Percentiles rank a stretch among this genome's conserved stretches.
phyloP scores from a whole-genome alignment of 2,888 invertebrate genomes.

The Tholera decimalis region DNA sequence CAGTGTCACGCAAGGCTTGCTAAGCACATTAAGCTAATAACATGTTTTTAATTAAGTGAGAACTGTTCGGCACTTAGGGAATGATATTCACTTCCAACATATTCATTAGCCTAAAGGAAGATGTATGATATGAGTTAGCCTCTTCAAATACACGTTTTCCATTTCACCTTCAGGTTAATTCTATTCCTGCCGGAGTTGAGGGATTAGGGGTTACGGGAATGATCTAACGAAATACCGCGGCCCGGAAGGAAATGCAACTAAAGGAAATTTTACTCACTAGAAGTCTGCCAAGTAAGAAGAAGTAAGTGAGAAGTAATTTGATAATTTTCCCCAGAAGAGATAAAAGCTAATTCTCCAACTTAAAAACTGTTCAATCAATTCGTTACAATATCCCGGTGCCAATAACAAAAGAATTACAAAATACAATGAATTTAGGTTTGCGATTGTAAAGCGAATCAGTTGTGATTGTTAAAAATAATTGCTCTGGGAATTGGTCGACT shows the following conservation, averaged over 20 bases:
- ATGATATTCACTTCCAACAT: neutral
- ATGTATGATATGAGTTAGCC: neutral
- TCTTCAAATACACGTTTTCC: neutral
- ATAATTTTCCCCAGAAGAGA: no score
- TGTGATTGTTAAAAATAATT: neutral
- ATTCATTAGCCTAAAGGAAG: neutral
- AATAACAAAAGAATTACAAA: no score
- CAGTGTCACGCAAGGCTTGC: constrained; percentile 42
- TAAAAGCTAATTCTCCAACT: no score
- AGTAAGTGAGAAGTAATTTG: no score
- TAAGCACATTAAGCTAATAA: constrained; percentile 21
- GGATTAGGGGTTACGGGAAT: no score
- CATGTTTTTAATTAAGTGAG: constrained; percentile 30
- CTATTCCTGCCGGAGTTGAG: no score
- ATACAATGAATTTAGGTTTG: neutral
- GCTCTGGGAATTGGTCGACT: neutral
- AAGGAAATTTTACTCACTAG: no score
- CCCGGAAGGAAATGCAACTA: no score
- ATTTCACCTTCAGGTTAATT: neutral
- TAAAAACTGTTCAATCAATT: no score
- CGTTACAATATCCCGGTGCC: no score
- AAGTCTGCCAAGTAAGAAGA: no score
- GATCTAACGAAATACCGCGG: no score
- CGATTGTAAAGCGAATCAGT: neutral
- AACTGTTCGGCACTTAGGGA: constrained; percentile 1